These are phyloP conservation scores for Larimichthys crocea DNA, from an alignment of 2,113 vertebrate genomes.

Conservation along the genomic window DNA sequence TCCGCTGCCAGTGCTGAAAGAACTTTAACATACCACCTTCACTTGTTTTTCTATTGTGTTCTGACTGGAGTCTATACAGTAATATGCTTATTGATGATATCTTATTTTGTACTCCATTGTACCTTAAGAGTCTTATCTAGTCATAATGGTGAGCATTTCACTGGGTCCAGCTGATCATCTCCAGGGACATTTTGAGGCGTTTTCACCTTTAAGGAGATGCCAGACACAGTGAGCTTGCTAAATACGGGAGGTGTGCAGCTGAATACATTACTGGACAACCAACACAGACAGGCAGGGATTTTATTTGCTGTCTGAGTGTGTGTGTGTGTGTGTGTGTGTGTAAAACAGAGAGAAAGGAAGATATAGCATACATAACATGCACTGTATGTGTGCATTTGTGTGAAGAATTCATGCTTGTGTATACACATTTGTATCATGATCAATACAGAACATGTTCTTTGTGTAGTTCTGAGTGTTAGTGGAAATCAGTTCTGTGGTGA, in stretches of 20 bases:
- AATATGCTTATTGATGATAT: neutral
- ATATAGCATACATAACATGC: constrained; percentile 8
- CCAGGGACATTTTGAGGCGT: constrained; percentile 57
- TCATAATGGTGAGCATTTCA: constrained; percentile 16
- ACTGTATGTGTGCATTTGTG: constrained; percentile 11
- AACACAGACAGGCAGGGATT: constrained; percentile 55
- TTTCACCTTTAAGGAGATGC: constrained; percentile 75
- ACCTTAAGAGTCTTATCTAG: constrained; percentile 4
- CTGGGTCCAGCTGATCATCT: constrained; percentile 41
- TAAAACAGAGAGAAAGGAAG: neutral
- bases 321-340: constrained; percentile 22
- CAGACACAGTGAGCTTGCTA: constrained; percentile 70
- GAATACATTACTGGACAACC: constrained; percentile 74
- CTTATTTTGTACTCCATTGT: neutral
- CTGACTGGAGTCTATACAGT: neutral
- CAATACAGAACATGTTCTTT: constrained; percentile 35
- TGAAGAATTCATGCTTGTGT: constrained; percentile 19
- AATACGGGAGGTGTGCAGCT: constrained; percentile 78
- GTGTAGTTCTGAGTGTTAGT: constrained; percentile 29
- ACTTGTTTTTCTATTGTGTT: neutral
- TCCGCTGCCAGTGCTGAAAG: neutral
- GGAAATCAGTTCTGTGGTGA: constrained; percentile 24
- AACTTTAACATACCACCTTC: too few relatives aligned
- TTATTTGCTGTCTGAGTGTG: constrained; percentile 38
- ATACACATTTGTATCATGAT: constrained; percentile 46